Evolutionary conservation across 2,113 vertebrate species (phyloP), one percentile per base, ranked within the genome.

Genomic region (Caloenas nicobarica): DNA sequence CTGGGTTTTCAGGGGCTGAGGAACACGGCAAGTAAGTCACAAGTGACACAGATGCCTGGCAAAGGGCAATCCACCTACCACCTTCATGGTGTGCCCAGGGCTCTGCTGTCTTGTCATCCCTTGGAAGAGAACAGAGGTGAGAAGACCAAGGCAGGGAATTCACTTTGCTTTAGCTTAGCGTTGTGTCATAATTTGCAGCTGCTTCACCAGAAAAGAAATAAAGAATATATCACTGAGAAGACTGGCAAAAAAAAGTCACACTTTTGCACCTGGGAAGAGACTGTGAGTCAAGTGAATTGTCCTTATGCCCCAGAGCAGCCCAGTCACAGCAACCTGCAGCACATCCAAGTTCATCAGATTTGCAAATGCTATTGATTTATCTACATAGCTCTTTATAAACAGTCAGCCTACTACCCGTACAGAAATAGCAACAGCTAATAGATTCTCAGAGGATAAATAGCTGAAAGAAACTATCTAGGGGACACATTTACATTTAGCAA

Each of bases 331-430:
- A 86, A 54, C 56, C 56, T 36, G 80, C 82, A 92, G 77, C 53
- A 42, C n/a, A 15, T 11, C 80, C 7, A 2, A 85, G 69, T 92
- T 91, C 81, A 81, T 82, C 91, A 69, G 77, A 33, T 93, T 91
- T 94, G 92, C 92, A 89, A 50, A 79, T 92, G 77, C 10, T 91
- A 95, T 93, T 94, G 95, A 95, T 95, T 91, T 85, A 84, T 84
- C 93, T 81, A 61, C 86, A 34, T 1, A 0, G 86, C 34, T 77
- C 88, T 95, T 79, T 92, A 92, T 72, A 90, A 94, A 94, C 81
- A 91, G 85, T 8, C 76, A 77, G 34, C 88, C 91, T 46, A 29
- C 83, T 66, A 72, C 83, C 74, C 3, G 1, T 77, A 70, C 73
- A 84, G 77, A 76, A 94, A 84, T 58, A 91, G 86, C 80, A 81